Evolutionary conservation across 2,113 vertebrate species (phyloP).

Genomic region (Fregetta grallaria): DNA sequence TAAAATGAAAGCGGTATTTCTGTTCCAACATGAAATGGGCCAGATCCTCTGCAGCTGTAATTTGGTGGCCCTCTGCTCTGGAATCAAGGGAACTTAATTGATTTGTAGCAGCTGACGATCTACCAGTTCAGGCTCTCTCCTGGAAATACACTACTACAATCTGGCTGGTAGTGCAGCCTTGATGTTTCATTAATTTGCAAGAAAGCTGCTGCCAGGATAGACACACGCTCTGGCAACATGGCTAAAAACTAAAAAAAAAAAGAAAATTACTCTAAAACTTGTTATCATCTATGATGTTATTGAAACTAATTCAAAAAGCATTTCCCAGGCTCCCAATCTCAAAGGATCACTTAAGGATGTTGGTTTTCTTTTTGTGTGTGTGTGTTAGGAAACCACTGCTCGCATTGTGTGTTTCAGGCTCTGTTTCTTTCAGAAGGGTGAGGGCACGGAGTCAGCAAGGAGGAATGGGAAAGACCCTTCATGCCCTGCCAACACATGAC

Average conservation of each 20-base stretch:
- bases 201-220: slow-evolving; percentile 22
- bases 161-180: slow-evolving; percentile 5
- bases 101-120: slow-evolving; percentile 12
- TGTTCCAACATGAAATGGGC: not conserved
- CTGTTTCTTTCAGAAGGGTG: not conserved
- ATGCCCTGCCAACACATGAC: slow-evolving; percentile 1
- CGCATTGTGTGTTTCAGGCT: not conserved
- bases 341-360: not conserved
- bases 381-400: not conserved
- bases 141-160: not conserved
- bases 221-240: not conserved
- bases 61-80: not conserved
- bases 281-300: slow-evolving; percentile 2
- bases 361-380: not conserved
- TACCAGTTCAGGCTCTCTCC: slow-evolving; percentile 11
- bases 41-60: slow-evolving; percentile 6
- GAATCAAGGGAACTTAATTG: slow-evolving; percentile 17
- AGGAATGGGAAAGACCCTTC: slow-evolving; percentile 34
- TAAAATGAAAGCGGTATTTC: slow-evolving; percentile 26
- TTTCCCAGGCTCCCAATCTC: slow-evolving; percentile 9
- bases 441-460: not conserved
- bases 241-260: not conserved
- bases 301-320: slow-evolving; percentile 22
- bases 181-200: slow-evolving; percentile 36
- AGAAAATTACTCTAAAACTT: not conserved